A percentile compares a stretch with the other conserved stretches of the same genome.
These are phyloP conservation scores for Pelochelys cantorii DNA, from an alignment of 2,797 vertebrate genomes.

Conservation along the genomic window DNA sequence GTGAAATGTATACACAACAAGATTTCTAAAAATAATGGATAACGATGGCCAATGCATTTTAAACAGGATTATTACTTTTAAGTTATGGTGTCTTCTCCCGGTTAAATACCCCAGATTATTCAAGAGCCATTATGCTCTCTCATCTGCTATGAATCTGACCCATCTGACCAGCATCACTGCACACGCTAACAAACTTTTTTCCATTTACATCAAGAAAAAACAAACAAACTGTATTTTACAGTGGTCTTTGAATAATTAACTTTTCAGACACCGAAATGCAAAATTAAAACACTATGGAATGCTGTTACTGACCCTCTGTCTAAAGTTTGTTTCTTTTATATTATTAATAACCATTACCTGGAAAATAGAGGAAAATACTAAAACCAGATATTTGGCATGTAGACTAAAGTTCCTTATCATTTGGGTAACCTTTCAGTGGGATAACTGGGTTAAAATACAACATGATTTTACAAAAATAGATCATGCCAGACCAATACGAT, in stretches of 20 bases:
- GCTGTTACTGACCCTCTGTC: slow-evolving; percentile 38
- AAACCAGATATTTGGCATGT: not conserved
- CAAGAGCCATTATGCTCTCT: not conserved
- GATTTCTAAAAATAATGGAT: not conserved
- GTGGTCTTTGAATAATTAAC: slow-evolving; percentile 16
- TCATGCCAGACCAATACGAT: not conserved
- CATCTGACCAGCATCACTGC: not conserved
- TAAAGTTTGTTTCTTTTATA: not conserved
- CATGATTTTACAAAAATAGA: not conserved
- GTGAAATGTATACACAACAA: not conserved
- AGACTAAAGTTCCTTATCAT: slow-evolving; percentile 26
- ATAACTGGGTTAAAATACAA: not conserved
- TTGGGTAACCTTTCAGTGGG: not conserved
- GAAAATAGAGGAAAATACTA: slow-evolving; percentile 54
- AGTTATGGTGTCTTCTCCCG: not conserved
- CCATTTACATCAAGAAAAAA: not conserved
- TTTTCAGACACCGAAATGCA: not conserved
- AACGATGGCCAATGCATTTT: not conserved
- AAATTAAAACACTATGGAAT: slow-evolving; percentile 51
- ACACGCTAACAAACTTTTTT: not conserved
- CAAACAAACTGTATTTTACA: not conserved
- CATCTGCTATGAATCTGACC: not conserved
- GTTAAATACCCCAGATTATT: not conserved
- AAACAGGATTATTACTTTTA: not conserved
- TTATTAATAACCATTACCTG: slow-evolving; percentile 46